Base-by-base conservation (phyloP, 2,113 vertebrate species). In the Rattus rattus region DNA sequence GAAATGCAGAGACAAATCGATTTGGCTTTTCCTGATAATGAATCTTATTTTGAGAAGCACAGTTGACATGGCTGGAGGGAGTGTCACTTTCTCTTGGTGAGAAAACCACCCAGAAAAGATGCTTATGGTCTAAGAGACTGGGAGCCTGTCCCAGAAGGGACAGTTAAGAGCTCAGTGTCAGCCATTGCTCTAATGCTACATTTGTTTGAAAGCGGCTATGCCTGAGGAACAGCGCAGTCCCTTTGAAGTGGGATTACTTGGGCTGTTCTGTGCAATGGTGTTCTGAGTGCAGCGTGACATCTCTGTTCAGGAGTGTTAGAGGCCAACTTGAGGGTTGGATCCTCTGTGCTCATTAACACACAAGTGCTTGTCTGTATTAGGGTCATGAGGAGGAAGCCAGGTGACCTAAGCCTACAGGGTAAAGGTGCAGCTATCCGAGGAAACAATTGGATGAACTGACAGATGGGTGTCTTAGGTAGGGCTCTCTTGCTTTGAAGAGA, bases 71-170 rank as follows among this genome's bases (percentile, higher is more conserved):
- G 93, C 70, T 43, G 3, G 0, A 30, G 49, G 59, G 96, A 54
- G 4, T 88, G 70, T 85, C 97, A 52, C 85, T 96, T 94, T 69
- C 89, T 88, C 77, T 97, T 95, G 86, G 63, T 69, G 39, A 26
- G 75, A 77, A 93, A 90, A 1, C 0, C 17, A 14, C 47, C 43
- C 59, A 88, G 76, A 75, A 90, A 79, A 94, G 5, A 79, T 89
- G 19, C 59, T 95, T 3, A 0, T 36, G 43, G 75, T 83, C 84
- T 39, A 89, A 39, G 79, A 95, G 87, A 69, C 49, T 36, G 56
- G 54, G 24, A 85, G 75, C 80, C 75, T 52, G 52, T 81, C 88
- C 61, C 14, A 4, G 47, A 1, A 56, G 52, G 33, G 33, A 39
- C 54, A 14, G 49, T 63, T 83, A 87, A 30, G 88, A 70, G 30